phyloP scores from a whole-genome alignment of 2,888 invertebrate species.

The Acleris laterana region DNA sequence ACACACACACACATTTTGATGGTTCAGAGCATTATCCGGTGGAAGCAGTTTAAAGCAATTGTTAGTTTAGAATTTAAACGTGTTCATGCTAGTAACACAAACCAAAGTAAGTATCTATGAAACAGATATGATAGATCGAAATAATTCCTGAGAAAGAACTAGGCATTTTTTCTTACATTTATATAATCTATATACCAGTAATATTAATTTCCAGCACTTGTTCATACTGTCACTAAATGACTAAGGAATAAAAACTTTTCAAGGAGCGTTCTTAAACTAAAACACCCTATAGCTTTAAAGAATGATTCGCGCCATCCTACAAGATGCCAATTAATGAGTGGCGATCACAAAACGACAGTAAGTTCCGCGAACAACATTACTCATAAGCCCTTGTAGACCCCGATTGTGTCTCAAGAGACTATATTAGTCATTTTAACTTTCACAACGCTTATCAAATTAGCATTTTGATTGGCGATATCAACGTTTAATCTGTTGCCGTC shows the following conservation, averaged over 20 bases:
- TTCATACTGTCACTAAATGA: no score
- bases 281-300: slow-evolving; percentile 38
- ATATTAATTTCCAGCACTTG: no score
- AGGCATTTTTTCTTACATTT: no score
- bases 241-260: neutral
- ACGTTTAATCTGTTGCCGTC: slow-evolving; percentile 20
- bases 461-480: slow-evolving; percentile 26
- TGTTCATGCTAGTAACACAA: no score
- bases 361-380: slow-evolving; percentile 39
- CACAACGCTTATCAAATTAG: slow-evolving; percentile 27
- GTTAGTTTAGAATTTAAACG: no score
- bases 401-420: slow-evolving; percentile 19
- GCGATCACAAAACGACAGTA: slow-evolving; percentile 50
- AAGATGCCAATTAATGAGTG: slow-evolving; percentile 59
- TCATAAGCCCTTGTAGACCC: slow-evolving; percentile 30
- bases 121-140: no score
- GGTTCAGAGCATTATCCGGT: no score
- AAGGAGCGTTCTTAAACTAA: neutral
- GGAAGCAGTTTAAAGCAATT: no score
- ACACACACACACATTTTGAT: no score
- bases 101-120: no score
- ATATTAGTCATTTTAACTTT: slow-evolving; percentile 34
- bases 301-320: slow-evolving; percentile 46
- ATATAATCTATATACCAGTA: no score
- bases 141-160: no score